A percentile compares a stretch with the other conserved stretches of the same genome.
Conservation (phyloP, 2,113 vertebrate genomes). For the Egretta garzetta region DNA sequence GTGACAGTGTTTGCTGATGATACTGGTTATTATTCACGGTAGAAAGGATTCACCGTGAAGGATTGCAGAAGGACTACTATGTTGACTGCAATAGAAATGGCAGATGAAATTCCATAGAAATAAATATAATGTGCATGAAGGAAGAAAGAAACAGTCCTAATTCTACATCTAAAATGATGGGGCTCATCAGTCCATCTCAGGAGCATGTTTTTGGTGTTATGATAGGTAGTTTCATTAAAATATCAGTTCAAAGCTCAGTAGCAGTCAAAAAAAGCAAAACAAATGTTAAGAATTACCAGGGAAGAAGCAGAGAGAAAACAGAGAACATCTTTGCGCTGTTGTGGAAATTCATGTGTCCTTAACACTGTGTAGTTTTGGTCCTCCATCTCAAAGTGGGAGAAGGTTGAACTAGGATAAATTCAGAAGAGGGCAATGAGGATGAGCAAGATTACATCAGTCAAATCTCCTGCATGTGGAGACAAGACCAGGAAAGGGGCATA, state of each 20-base stretch:
- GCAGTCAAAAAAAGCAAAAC: background rate
- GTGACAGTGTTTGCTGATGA: background rate
- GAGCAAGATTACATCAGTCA: background rate
- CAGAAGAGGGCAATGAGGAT: background rate
- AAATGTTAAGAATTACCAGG: background rate
- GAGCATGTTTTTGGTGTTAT: background rate
- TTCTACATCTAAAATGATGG: background rate
- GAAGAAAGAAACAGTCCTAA: background rate
- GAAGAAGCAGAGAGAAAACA: background rate
- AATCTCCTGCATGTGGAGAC: background rate
- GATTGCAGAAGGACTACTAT: background rate
- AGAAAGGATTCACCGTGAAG: background rate
- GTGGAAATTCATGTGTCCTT: background rate
- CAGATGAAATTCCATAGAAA: background rate
- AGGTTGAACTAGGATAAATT: background rate
- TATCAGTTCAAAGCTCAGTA: background rate
- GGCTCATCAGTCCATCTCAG: background rate
- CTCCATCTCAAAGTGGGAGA: background rate
- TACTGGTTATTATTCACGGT: background rate
- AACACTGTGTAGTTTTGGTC: background rate
- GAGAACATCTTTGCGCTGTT: background rate
- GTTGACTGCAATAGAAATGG: background rate
- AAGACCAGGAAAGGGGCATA: background rate
- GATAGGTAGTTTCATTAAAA: background rate
- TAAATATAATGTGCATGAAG: background rate